Conservation (phyloP, 2,888 invertebrate species). For the Acleris literana region DNA sequence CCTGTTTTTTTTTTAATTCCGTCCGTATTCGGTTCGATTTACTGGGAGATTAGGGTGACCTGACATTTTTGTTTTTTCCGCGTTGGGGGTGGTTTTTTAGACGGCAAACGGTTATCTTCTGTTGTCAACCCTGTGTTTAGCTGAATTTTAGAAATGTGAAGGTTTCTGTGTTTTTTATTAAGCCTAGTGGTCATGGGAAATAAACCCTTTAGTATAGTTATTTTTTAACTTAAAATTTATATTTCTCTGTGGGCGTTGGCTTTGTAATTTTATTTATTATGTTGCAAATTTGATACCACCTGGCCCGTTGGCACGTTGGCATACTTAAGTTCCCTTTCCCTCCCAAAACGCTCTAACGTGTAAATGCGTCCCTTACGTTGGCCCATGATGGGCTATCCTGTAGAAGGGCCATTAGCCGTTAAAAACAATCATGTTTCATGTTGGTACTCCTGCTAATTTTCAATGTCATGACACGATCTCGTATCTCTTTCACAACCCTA, state of each 20-base stretch:
- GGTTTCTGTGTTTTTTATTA: slow-evolving; percentile 37
- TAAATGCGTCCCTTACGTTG: too few relatives aligned
- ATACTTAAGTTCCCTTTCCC: too few relatives aligned
- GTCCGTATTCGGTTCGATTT: slow-evolving; percentile 25
- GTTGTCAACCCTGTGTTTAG: slow-evolving; percentile 32
- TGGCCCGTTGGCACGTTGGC: too few relatives aligned
- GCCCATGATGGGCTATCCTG: too few relatives aligned
- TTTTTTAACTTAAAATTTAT: too few relatives aligned
- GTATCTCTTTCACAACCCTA: slow-evolving; percentile 29
- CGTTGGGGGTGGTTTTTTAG: slow-evolving; percentile 45
- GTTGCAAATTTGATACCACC: too few relatives aligned
- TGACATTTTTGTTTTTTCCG: slow-evolving; percentile 42
- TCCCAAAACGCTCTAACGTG: too few relatives aligned
- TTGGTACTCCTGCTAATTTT: not conserved
- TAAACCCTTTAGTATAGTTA: not conserved
- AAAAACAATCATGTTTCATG: too few relatives aligned
- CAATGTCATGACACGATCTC: slow-evolving; percentile 19
- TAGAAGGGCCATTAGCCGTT: too few relatives aligned
- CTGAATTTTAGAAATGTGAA: slow-evolving; percentile 2
- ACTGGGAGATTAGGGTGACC: slow-evolving; percentile 32
- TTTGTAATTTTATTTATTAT: too few relatives aligned
- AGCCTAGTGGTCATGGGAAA: not conserved
- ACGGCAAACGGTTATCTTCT: slow-evolving; percentile 45
- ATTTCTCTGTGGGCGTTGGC: too few relatives aligned
- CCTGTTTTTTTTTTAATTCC: slow-evolving; percentile 31